phyloP scores from a whole-genome alignment of 2,113 vertebrate genomes.

The Laterallus jamaicensis region DNA sequence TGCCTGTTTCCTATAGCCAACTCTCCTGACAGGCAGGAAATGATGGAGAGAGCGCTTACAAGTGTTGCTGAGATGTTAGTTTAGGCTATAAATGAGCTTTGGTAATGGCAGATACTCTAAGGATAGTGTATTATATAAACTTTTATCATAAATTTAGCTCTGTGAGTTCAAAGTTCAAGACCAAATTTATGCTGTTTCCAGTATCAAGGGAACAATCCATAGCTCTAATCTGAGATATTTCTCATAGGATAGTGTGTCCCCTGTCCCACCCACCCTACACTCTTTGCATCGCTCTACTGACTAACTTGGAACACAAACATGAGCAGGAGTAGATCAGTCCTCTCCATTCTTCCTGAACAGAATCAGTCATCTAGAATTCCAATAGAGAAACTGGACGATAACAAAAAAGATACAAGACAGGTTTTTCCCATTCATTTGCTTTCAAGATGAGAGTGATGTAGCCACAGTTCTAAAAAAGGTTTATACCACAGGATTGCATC shows the following conservation, averaged over 20 bases:
- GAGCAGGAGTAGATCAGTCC: neutral
- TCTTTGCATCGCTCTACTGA: fast-evolving
- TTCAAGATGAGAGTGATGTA: neutral
- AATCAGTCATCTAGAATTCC: neutral
- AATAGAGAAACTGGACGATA: neutral
- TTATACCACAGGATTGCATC: neutral
- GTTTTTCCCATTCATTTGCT: neutral
- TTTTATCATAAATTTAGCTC: neutral
- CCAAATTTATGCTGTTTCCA: neutral
- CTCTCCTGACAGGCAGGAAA: neutral
- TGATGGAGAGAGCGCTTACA: neutral
- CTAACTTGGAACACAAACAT: neutral
- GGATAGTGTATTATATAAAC: neutral
- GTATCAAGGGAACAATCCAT: neutral
- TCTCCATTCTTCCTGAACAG: neutral
- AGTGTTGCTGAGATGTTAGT: neutral
- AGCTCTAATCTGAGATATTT: neutral
- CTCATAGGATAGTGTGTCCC: neutral
- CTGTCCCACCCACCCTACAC: too few species aligned
- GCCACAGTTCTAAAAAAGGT: neutral
- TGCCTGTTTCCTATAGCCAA: neutral
- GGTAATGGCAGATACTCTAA: neutral
- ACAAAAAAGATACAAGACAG: neutral
- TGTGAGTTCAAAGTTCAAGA: neutral
- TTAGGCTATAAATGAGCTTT: neutral